Conservation (phyloP, 1,140 invertebrate genomes). For the Heliconius hermathena region DNA sequence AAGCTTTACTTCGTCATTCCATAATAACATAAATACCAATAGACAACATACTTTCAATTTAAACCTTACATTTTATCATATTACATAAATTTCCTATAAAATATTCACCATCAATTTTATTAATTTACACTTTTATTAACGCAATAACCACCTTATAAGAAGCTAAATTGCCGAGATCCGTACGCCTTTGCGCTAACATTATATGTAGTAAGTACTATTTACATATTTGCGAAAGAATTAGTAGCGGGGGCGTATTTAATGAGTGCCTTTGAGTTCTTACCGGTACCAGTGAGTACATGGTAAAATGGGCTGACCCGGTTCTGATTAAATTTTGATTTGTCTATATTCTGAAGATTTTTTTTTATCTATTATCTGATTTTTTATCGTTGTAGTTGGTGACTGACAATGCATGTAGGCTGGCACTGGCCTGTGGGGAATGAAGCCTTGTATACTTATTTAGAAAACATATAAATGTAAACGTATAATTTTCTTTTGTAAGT, state of each 20-base stretch:
- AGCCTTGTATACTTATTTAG: too few species aligned
- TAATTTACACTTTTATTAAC: constrained; percentile 13
- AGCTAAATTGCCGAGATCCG: constrained; percentile 18
- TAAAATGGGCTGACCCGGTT: background rate
- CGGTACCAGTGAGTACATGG: background rate
- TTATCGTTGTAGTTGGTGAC: too few species aligned
- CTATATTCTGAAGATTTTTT: background rate
- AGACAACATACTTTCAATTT: too few species aligned
- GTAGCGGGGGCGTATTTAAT: constrained; percentile 16
- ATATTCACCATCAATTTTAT: background rate
- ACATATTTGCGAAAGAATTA: constrained; percentile 30
- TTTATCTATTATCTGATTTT: background rate
- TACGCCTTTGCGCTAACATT: background rate
- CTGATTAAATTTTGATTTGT: background rate
- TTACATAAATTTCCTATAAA: background rate
- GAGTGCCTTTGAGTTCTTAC: background rate
- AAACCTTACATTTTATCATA: too few species aligned
- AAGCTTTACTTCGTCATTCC: too few species aligned
- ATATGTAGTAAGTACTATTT: background rate
- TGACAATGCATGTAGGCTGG: background rate
- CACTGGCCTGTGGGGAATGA: too few species aligned
- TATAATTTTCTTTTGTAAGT: too few species aligned
- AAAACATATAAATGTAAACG: too few species aligned
- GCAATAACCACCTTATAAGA: constrained; percentile 5
- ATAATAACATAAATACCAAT: too few species aligned